Evolutionary conservation across 1,140 invertebrate genomes (phyloP).

Genomic region (Scaptomyza pallida): DNA sequence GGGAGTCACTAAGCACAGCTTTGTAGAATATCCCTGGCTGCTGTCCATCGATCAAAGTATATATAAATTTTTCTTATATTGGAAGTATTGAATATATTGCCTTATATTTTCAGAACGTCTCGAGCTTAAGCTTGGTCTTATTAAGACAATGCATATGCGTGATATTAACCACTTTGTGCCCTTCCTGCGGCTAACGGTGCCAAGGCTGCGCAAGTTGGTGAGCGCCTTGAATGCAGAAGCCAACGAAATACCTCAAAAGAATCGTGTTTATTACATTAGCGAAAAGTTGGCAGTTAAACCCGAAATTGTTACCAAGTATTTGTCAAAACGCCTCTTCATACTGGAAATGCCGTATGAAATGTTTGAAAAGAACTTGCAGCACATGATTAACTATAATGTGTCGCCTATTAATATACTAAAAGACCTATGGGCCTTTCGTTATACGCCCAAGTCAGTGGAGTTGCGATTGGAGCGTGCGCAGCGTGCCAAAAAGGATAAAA

Average conservation of each 20-base stretch:
- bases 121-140: constrained; percentile 50
- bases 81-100: background rate
- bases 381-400: constrained; percentile 83
- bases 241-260: constrained; percentile 43
- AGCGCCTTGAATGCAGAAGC: constrained; percentile 49
- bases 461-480: constrained; percentile 82
- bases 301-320: constrained; percentile 70
- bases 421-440: constrained; percentile 85
- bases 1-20: constrained; percentile 62
- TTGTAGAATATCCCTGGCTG: constrained; percentile 79
- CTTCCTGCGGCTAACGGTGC: constrained; percentile 63
- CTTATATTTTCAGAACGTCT: constrained; percentile 40
- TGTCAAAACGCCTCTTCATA: constrained; percentile 75
- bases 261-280: constrained; percentile 81
- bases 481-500: constrained; percentile 82
- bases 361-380: constrained; percentile 74
- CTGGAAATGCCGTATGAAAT: constrained; percentile 80
- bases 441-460: constrained; percentile 80
- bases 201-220: constrained; percentile 64
- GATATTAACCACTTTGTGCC: constrained; percentile 82
- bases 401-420: constrained; percentile 83
- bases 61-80: background rate
- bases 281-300: constrained; percentile 64
- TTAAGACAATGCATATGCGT: constrained; percentile 53
- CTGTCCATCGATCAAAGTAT: constrained; percentile 64